phyloP scores from a whole-genome alignment of 2,888 invertebrate species.

The Parapristionchus giblindavisi region DNA sequence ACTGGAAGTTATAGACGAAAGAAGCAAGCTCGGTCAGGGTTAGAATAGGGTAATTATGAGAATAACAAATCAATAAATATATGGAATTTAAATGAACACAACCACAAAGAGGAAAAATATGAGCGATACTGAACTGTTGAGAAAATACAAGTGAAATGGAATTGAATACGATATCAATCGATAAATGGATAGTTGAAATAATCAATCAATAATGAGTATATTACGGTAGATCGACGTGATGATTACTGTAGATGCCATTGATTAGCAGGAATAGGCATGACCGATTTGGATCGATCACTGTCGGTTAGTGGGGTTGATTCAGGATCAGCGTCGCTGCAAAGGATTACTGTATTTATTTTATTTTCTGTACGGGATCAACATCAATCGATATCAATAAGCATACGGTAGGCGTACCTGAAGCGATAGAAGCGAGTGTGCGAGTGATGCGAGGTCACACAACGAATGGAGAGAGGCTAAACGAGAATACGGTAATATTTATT shows the following conservation, averaged over 20 bases:
- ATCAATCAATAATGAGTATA: too few species aligned
- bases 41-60: neutral
- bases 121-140: neutral
- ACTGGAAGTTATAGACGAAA: too few species aligned
- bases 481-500: neutral
- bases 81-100: too few species aligned
- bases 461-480: conserved; percentile 15
- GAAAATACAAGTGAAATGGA: conserved; percentile 22
- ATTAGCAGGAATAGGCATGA: conserved; percentile 26
- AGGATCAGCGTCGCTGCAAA: conserved; percentile 35
- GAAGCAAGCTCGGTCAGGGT: conserved; percentile 15
- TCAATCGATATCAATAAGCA: conserved; percentile 2
- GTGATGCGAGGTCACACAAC: conserved; percentile 3
- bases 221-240: conserved; percentile 2
- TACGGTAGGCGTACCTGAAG: neutral
- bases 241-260: conserved; percentile 36
- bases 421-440: conserved; percentile 24
- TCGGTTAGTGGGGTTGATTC: conserved; percentile 27
- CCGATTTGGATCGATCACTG: conserved; percentile 24
- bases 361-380: too few species aligned
- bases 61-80: conserved; percentile 19
- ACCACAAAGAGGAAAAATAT: too few species aligned
- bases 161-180: conserved; percentile 22
- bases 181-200: conserved; percentile 16
- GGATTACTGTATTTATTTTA: conserved; percentile 24